Conservation (phyloP, 2,888 invertebrate genomes). For the Sarcophaga variegata region DNA sequence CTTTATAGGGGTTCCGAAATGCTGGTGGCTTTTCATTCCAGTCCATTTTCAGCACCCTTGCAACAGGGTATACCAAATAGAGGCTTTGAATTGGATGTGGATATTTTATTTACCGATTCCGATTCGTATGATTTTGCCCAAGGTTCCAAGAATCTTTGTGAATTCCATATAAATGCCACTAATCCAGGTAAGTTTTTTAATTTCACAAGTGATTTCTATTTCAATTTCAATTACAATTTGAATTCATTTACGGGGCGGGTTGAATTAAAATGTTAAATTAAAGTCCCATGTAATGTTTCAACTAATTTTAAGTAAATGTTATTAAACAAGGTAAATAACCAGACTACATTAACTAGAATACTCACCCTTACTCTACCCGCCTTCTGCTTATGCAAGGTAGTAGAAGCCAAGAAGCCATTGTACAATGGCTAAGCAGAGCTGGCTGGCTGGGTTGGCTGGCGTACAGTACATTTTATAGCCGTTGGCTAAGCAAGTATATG, state of each 20-base stretch:
- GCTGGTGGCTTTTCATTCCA: conserved; percentile 94
- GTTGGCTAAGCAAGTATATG: conserved; percentile 47
- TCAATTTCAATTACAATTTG: background rate
- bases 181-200: conserved; percentile 80
- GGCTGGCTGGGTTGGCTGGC: too few species aligned
- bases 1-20: conserved; percentile 88
- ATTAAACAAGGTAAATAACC: conserved; percentile 16
- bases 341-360: conserved; percentile 6
- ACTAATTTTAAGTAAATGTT: conserved; percentile 53
- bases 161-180: conserved; percentile 90
- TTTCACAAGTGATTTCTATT: background rate
- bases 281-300: background rate
- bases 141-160: conserved; percentile 83
- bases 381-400: too few species aligned
- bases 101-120: conserved; percentile 93
- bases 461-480: conserved; percentile 62
- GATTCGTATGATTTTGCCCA: conserved; percentile 92
- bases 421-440: too few species aligned
- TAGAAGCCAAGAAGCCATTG: too few species aligned
- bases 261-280: background rate
- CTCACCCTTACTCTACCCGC: background rate
- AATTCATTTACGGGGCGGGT: background rate
- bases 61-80: conserved; percentile 86
- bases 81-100: conserved; percentile 93
- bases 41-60: conserved; percentile 90